phyloP scores from a whole-genome alignment of 1,140 invertebrate genomes.

The Anadara kagoshimensis region DNA sequence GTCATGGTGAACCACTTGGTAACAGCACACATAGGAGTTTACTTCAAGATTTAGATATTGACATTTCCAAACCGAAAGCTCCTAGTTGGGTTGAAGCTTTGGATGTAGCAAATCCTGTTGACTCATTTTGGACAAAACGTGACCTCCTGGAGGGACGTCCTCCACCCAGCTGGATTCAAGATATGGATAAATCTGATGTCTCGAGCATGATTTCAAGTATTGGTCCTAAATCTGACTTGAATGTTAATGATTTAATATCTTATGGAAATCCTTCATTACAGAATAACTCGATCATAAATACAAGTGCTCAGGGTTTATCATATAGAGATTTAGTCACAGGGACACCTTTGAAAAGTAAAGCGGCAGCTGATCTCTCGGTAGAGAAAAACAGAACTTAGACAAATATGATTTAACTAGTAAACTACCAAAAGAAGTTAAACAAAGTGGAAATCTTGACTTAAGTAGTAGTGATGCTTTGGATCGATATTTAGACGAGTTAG shows the following conservation, averaged over 20 bases:
- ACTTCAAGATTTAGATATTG: slow-evolving; percentile 19
- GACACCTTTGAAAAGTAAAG: slow-evolving; percentile 1
- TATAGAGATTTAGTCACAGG: slow-evolving; percentile 33
- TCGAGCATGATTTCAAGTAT: slow-evolving; percentile 31
- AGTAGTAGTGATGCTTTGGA: slow-evolving; percentile 45
- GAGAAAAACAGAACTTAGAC: slow-evolving; percentile 11
- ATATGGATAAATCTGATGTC: slow-evolving; percentile 47
- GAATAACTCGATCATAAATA: slow-evolving; percentile 8
- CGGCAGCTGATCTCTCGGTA: background rate
- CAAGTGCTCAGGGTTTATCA: slow-evolving; percentile 13
- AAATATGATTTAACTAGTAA: slow-evolving; percentile 37
- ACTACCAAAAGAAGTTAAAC: slow-evolving; percentile 35
- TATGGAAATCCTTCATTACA: slow-evolving; percentile 13
- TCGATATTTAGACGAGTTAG: slow-evolving; percentile 42
- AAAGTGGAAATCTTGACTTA: slow-evolving; percentile 27
- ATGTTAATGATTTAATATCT: slow-evolving; percentile 19
- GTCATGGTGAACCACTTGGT: slow-evolving; percentile 31
- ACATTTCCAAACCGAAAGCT: slow-evolving; percentile 15
- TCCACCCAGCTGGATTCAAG: slow-evolving; percentile 58
- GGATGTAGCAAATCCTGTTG: slow-evolving; percentile 36
- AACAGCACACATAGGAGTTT: slow-evolving; percentile 15
- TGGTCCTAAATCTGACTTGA: slow-evolving; percentile 9
- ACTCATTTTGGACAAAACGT: slow-evolving; percentile 34
- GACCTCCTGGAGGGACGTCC: slow-evolving; percentile 32
- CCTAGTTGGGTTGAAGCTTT: slow-evolving; percentile 44